Percentiles rank a stretch among this genome's conserved stretches.
phyloP scores from a whole-genome alignment of 2,888 invertebrate genomes.

The Chrysina gloriosa region DNA sequence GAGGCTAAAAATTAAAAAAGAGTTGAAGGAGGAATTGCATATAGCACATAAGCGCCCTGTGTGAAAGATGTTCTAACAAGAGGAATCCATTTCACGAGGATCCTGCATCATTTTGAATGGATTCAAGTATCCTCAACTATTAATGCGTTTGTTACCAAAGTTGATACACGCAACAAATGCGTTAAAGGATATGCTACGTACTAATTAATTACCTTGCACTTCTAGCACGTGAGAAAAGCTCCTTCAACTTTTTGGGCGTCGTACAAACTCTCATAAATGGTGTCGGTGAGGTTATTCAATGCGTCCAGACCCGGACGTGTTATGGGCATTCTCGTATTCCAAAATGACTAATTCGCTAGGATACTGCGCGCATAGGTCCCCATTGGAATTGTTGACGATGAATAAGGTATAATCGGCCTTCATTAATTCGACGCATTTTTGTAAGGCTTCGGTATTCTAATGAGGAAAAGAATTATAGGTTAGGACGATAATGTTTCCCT shows the following conservation, averaged over 20 bases:
- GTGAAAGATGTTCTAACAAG: too few relatives aligned
- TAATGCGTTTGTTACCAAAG: too few relatives aligned
- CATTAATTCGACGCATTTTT: conserved; percentile 74
- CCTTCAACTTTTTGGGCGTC: conserved; percentile 71
- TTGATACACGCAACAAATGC: too few relatives aligned
- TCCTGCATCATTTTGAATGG: too few relatives aligned
- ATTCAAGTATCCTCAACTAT: too few relatives aligned
- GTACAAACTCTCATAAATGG: conserved; percentile 71
- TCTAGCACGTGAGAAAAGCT: conserved; percentile 74
- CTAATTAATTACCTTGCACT: conserved; percentile 67
- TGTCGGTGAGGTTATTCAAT: conserved; percentile 52
- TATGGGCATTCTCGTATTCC: conserved; percentile 38
- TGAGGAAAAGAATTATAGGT: conserved; percentile 51
- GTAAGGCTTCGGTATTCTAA: conserved; percentile 70
- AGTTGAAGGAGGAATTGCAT: too few relatives aligned
- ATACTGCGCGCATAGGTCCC: conserved; percentile 77
- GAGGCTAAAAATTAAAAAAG: too few relatives aligned
- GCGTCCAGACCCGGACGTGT: conserved; percentile 33
- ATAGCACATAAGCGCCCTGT: too few relatives aligned
- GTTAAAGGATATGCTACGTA: too few relatives aligned
- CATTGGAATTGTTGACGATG: conserved; percentile 73
- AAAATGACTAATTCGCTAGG: conserved; percentile 61
- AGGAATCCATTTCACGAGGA: too few relatives aligned
- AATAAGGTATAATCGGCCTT: conserved; percentile 76
- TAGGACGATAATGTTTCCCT: conserved; percentile 18